phyloP scores from a whole-genome alignment of 2,888 invertebrate genomes.

The Sturmia bella region DNA sequence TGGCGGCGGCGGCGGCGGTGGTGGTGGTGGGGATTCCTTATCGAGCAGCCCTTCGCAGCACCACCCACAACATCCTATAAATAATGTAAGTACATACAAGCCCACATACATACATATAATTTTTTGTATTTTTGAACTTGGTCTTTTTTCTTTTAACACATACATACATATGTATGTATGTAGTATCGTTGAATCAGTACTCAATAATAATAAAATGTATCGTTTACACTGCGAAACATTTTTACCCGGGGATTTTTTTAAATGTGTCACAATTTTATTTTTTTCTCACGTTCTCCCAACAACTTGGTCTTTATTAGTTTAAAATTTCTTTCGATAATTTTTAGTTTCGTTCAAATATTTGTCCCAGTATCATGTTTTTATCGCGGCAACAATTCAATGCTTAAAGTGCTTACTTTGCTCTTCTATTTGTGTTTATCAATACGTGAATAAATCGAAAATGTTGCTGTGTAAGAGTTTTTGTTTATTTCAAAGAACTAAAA shows the following conservation, averaged over 20 bases:
- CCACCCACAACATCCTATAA: constrained; percentile 72
- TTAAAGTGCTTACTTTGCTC: constrained; percentile 3
- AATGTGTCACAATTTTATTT: constrained; percentile 35
- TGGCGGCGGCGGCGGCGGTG: constrained; percentile 69
- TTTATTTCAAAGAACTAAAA: neutral
- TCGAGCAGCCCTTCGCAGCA: constrained; percentile 80
- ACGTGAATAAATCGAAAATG: constrained; percentile 39
- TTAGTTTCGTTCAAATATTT: constrained; percentile 52
- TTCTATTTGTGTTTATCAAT: constrained; percentile 16
- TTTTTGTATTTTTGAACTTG: constrained; percentile 2
- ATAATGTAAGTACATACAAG: constrained; percentile 57
- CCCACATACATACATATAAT: too few species aligned
- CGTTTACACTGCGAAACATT: neutral
- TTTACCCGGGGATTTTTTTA: constrained; percentile 33
- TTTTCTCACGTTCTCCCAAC: constrained; percentile 17
- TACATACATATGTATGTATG: neutral
- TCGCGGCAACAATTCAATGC: constrained; percentile 7
- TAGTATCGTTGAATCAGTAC: neutral
- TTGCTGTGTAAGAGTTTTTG: neutral
- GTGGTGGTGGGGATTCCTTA: constrained; percentile 76
- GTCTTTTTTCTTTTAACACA: neutral
- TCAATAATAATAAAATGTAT: neutral
- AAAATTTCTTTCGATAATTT: constrained; percentile 18
- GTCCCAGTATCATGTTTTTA: constrained; percentile 36
- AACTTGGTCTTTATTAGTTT: constrained; percentile 6